Evolutionary conservation across 2,888 invertebrate genomes (phyloP).

Genomic region (Endomychus coccineus): DNA sequence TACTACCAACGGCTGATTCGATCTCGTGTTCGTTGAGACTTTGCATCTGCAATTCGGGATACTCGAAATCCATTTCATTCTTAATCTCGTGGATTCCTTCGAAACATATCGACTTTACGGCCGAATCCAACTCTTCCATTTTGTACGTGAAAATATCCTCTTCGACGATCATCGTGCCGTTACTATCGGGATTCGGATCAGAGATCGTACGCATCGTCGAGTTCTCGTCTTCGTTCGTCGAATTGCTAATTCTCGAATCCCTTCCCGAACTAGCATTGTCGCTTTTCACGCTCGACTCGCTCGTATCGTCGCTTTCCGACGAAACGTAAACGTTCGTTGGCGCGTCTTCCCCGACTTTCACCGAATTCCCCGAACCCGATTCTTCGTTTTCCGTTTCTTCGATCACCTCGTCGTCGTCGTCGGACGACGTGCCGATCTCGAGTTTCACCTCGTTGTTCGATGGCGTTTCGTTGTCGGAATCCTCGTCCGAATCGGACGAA

Average conservation of each 20-base stretch:
- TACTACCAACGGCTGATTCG: slow-evolving; percentile 43
- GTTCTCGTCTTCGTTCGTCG: slow-evolving; percentile 18
- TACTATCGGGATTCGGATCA: slow-evolving; percentile 14
- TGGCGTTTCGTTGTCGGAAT: slow-evolving; percentile 17
- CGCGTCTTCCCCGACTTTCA: slow-evolving; percentile 20
- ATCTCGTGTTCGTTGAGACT: slow-evolving; percentile 39
- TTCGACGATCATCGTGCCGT: slow-evolving; percentile 19
- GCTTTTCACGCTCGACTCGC: slow-evolving; percentile 18
- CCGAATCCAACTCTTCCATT: slow-evolving; percentile 38
- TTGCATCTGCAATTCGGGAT: slow-evolving; percentile 32
- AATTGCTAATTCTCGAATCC: slow-evolving; percentile 6
- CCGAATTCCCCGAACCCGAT: slow-evolving; percentile 20
- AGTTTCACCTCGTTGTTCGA: slow-evolving; percentile 17
- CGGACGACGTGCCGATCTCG: slow-evolving; percentile 7
- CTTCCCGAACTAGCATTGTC: slow-evolving; percentile 20
- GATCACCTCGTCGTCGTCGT: slow-evolving; percentile 14
- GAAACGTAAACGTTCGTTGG: slow-evolving; percentile 5
- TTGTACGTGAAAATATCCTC: slow-evolving; percentile 19
- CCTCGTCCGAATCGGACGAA: slow-evolving; percentile 22
- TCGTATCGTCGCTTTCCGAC: slow-evolving; percentile 7
- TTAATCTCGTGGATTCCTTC: slow-evolving; percentile 23
- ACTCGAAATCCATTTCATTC: slow-evolving; percentile 27
- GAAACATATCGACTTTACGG: slow-evolving; percentile 38
- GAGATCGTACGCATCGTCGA: slow-evolving; percentile 16
- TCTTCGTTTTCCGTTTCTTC: slow-evolving; percentile 11